Evolutionary conservation across 2,888 invertebrate genomes (phyloP), one percentile per base, ranked within the genome.

Genomic region (Prostheceraeus crozeri): DNA sequence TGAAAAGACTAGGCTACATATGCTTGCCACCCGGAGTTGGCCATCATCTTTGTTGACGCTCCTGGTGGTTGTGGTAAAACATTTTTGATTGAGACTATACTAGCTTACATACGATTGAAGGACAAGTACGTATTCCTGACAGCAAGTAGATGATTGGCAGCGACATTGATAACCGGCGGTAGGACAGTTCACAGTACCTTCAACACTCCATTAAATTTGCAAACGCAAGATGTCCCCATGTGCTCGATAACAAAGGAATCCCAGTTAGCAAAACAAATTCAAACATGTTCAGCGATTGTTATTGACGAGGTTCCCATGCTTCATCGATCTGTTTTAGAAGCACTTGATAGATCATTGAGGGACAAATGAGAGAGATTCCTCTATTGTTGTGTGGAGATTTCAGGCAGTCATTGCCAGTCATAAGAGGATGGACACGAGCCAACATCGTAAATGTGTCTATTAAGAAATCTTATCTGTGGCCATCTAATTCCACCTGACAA

Each of bases 61-160:
- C 73, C 76, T 1, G 76, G 74, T 3, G 77, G 76, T 14, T 71
- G 73, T 19, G 77, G 75, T 16, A 62, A 30, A 61, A 59, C 40
- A 3, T 59, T 59, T 14, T 28, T 59, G 8, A 45, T 77, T 45
- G 69, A 67, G 28, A 61, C 75, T 30, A 59, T 78, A 30, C n/a
- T n/a, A n/a, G n/a, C n/a, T n/a, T n/a, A n/a, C n/a, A n/a, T n/a
- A n/a, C n/a, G n/a, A n/a, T n/a, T n/a, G n/a, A n/a, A n/a, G n/a
- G n/a, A n/a, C n/a, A n/a, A n/a, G n/a, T n/a, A n/a, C n/a, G n/a
- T n/a, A n/a, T n/a, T n/a, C n/a, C 72, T 74, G 10, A 63, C 77
- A 23, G 75, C 76, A 8, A 76, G 72, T 35, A 77, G 76, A 3
- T 77, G 77, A 8, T 77, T 79, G 62, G 77, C 77, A 28, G 75